These are phyloP conservation scores for Drosophila incognita DNA, from an alignment of 2,888 invertebrate genomes.

Conservation along the genomic window DNA sequence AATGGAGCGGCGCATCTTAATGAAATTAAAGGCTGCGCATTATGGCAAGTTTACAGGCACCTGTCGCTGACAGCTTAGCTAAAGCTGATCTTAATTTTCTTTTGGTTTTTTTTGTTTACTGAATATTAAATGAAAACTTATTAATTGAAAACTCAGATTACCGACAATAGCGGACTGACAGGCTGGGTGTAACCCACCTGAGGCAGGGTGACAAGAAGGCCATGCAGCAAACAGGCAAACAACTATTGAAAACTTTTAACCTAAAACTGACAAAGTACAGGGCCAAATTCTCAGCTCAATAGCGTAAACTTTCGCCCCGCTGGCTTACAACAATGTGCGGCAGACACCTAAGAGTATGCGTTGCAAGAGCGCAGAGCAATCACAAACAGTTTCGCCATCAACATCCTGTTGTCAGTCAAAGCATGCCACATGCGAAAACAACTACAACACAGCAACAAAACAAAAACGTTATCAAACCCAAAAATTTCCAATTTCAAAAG, in stretches of 20 bases:
- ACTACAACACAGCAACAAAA: background rate
- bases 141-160: conserved; percentile 67
- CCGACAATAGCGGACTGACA: conserved; percentile 31
- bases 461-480: conserved; percentile 1
- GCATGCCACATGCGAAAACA: background rate
- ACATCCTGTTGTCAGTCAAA: conserved; percentile 29
- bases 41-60: conserved; percentile 47
- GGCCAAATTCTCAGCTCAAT: conserved; percentile 25
- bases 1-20: conserved; percentile 24
- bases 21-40: conserved; percentile 20
- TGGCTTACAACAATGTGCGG: conserved; percentile 33
- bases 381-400: conserved; percentile 51
- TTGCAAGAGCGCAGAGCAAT: conserved; percentile 38
- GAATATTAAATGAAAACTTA: conserved; percentile 62
- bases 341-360: conserved; percentile 46
- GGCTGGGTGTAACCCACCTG: conserved; percentile 5
- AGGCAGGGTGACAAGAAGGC: conserved; percentile 6
- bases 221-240: conserved; percentile 27
- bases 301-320: conserved; percentile 50
- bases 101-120: conserved; percentile 6
- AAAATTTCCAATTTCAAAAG: conserved; percentile 28
- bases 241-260: conserved; percentile 70
- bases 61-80: conserved; percentile 66
- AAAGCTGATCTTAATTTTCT: conserved; percentile 30
- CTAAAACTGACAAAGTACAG: conserved; percentile 70